Conservation (phyloP, 2,797 vertebrate genomes). For the Nannoperca obscura region DNA sequence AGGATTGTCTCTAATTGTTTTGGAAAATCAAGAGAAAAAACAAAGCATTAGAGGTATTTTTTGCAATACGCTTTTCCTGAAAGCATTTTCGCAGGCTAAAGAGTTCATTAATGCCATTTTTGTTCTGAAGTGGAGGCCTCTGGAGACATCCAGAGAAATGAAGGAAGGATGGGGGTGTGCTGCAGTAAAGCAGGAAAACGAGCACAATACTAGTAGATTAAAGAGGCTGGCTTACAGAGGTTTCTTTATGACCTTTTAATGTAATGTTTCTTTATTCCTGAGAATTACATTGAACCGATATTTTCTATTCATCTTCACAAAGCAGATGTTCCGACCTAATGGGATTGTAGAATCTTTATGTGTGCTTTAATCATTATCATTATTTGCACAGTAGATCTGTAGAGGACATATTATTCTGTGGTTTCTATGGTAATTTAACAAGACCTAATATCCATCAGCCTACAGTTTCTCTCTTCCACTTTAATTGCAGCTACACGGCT, state of each 20-base stretch:
- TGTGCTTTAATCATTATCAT: conserved; percentile 48
- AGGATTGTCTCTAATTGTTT: conserved; percentile 68
- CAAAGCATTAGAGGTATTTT: conserved; percentile 64
- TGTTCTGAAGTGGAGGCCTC: conserved; percentile 76
- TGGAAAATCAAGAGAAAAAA: conserved; percentile 65
- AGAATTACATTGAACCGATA: conserved; percentile 56
- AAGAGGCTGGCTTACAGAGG: conserved; percentile 74
- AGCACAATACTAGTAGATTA: conserved; percentile 71
- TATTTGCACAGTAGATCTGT: conserved; percentile 46
- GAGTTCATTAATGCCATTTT: conserved; percentile 80
- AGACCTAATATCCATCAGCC: conserved; percentile 10
- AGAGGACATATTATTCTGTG: conserved; percentile 16
- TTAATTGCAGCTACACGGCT: conserved; percentile 2
- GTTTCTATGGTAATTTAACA: conserved; percentile 30
- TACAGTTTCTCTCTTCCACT: conserved; percentile 1
- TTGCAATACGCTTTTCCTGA: conserved; percentile 65
- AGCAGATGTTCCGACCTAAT: conserved; percentile 39
- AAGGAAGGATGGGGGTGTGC: conserved; percentile 66
- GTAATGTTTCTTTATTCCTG: conserved; percentile 61
- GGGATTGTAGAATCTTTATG: conserved; percentile 42
- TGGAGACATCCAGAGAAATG: conserved; percentile 66
- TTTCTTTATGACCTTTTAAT: conserved; percentile 68
- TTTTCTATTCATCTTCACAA: conserved; percentile 61
- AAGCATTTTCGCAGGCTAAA: conserved; percentile 77
- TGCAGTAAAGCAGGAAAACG: conserved; percentile 56